Percentiles rank a stretch among this genome's conserved stretches.
phyloP scores from a whole-genome alignment of 1,140 invertebrate genomes.

The Riptortus pedestris region DNA sequence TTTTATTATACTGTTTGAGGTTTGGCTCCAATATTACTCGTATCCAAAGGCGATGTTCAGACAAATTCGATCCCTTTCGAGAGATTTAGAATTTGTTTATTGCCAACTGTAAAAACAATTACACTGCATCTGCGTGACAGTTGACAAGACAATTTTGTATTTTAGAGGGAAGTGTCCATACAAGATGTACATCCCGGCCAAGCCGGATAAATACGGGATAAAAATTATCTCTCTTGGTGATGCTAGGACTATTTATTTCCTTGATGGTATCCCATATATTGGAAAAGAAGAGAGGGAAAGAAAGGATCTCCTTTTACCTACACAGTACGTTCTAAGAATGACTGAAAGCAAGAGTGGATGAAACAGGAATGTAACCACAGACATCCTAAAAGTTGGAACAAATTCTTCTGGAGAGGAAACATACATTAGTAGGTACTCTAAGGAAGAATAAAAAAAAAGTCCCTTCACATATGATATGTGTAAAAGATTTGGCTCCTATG shows the following conservation, averaged over 20 bases:
- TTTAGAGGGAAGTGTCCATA: conserved; percentile 37
- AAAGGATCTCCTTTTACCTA: conserved; percentile 15
- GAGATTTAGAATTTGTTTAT: conserved; percentile 30
- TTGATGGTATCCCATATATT: conserved; percentile 12
- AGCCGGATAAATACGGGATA: conserved; percentile 1
- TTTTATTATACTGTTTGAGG: conserved; percentile 28
- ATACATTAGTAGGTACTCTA: conserved; percentile 34
- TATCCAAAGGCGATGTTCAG: background rate
- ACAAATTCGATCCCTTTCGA: conserved; percentile 31
- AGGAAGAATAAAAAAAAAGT: conserved; percentile 40
- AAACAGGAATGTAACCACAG: conserved; percentile 21
- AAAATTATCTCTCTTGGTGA: conserved; percentile 14
- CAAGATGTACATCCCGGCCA: conserved; percentile 24
- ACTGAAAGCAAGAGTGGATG: background rate
- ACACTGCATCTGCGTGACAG: conserved; percentile 29
- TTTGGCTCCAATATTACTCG: background rate
- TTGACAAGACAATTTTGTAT: conserved; percentile 36
- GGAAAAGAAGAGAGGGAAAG: conserved; percentile 4
- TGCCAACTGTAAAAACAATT: conserved; percentile 31
- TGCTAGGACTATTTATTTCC: conserved; percentile 21
- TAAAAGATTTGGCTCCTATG: conserved; percentile 9
- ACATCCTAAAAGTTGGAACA: conserved; percentile 30
- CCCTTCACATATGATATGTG: conserved; percentile 28
- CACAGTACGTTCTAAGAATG: conserved; percentile 22
- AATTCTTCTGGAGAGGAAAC: conserved; percentile 16